A percentile compares a stretch with the other conserved stretches of the same genome.
Conservation (phyloP, 2,113 vertebrate species). For the Heterotilapia buettikoferi region DNA sequence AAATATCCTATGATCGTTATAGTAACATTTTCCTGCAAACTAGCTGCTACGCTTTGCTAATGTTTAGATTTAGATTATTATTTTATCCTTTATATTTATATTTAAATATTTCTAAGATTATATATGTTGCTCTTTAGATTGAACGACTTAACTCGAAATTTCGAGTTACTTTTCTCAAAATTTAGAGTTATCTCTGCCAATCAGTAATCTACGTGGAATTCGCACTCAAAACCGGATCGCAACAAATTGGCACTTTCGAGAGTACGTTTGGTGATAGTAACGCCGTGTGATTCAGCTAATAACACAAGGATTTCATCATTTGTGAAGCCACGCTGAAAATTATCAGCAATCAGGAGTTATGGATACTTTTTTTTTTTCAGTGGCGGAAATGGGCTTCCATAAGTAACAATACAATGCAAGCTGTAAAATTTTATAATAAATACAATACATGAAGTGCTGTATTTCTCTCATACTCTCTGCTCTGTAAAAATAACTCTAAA, state of each 20-base stretch:
- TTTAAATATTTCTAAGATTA: neutral
- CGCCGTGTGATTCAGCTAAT: no score
- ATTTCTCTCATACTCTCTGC: rapidly evolving
- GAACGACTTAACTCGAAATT: neutral
- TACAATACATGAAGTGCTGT: neutral
- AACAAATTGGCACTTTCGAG: no score
- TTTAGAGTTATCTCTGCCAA: rapidly evolving
- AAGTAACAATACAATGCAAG: neutral
- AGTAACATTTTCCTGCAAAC: neutral
- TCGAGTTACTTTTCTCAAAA: neutral
- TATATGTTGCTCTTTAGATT: neutral
- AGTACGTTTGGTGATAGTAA: no score
- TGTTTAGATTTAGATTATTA: neutral
- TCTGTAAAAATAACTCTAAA: neutral
- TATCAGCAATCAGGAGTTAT: rapidly evolving
- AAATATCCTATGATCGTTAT: rapidly evolving
- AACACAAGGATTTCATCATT: neutral
- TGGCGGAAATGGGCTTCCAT: rapidly evolving
- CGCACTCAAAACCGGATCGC: no score
- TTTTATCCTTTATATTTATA: neutral
- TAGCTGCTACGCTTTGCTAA: neutral
- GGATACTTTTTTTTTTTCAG: neutral
- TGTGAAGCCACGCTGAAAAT: neutral
- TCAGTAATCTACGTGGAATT: no score
- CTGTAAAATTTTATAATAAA: rapidly evolving